Evolutionary conservation across 92 coral and sea anemone genomes (phyloP).

Genomic region (Siderastrea siderea): DNA sequence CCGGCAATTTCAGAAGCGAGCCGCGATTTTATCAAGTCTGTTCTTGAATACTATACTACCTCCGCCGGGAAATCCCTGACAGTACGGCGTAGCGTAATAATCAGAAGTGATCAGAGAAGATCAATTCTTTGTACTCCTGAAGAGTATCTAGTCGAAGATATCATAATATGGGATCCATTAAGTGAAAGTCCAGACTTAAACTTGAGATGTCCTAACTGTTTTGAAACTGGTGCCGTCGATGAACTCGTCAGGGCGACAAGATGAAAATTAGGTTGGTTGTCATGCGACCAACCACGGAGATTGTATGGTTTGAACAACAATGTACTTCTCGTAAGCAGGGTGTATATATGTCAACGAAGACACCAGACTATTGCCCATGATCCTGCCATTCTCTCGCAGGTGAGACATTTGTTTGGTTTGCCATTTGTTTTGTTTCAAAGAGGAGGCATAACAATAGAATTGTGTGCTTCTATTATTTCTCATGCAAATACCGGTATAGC

Average conservation of each 20-base stretch:
- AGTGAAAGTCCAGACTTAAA: conserved; percentile 36
- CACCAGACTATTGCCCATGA: conserved; percentile 71
- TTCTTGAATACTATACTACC: conserved; percentile 4
- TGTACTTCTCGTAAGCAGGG: conserved; percentile 57
- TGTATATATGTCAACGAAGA: conserved; percentile 56
- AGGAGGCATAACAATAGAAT: conserved; percentile 59
- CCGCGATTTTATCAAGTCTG: not conserved
- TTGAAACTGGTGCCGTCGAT: conserved; percentile 32
- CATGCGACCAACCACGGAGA: conserved; percentile 28
- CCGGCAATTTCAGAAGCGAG: conserved; percentile 10
- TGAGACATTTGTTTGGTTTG: conserved; percentile 10
- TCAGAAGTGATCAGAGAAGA: conserved; percentile 18
- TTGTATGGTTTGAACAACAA: conserved; percentile 27
- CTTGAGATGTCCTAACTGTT: conserved; percentile 69
- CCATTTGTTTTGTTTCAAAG: conserved; percentile 70
- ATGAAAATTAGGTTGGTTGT: conserved; percentile 63
- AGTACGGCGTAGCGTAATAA: conserved; percentile 2
- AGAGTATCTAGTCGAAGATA: conserved; percentile 32
- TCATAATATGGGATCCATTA: conserved; percentile 59
- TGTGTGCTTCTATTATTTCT: conserved; percentile 36
- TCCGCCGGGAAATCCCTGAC: conserved; percentile 5
- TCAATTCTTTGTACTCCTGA: conserved; percentile 29
- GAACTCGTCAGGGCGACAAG: conserved; percentile 45
- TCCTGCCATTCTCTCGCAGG: conserved; percentile 56
- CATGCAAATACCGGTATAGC: conserved; percentile 60